Evolutionary conservation across 2,888 invertebrate species (phyloP), one percentile per base, ranked within the genome.

Genomic region (Clivina fossor): DNA sequence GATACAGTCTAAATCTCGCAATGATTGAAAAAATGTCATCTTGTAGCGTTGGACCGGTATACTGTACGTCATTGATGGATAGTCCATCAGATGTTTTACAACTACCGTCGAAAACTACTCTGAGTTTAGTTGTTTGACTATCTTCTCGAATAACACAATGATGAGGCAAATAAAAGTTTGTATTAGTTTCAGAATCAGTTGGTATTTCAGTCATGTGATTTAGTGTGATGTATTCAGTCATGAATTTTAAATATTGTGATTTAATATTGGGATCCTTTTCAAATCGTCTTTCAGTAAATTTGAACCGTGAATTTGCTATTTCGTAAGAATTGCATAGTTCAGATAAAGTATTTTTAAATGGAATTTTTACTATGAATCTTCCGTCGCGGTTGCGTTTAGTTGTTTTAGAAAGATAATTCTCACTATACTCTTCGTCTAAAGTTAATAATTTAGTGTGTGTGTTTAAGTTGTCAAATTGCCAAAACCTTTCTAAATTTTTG

Each of bases 131-230:
- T n/a, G n/a, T n/a, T n/a, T n/a, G n/a, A n/a, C n/a, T n/a, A n/a
- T n/a, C n/a, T n/a, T n/a, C n/a, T n/a, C n/a, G n/a, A n/a, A n/a
- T n/a, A n/a, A n/a, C n/a, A n/a, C n/a, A n/a, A n/a, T n/a, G n/a
- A n/a, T n/a, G n/a, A n/a, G n/a, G n/a, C n/a, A n/a, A n/a, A n/a
- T n/a, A n/a, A n/a, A n/a, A n/a, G n/a, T n/a, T n/a, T n/a, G n/a
- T n/a, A n/a, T n/a, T n/a, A n/a, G n/a, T n/a, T n/a, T n/a, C n/a
- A n/a, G n/a, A n/a, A n/a, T n/a, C n/a, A n/a, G n/a, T n/a, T n/a
- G n/a, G n/a, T n/a, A 54, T 35, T 53, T 30, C 44, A n/a, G 26
- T 24, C 61, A 64, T 66, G 24, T 64, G 63, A 35, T 54, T 57
- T 47, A 61, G 35, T 2, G 40, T n/a, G 11, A 47, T 19, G 24